Evolutionary conservation across 2,888 invertebrate species (phyloP), one percentile per base, ranked within the genome.

Genomic region (Saturnia japonica): DNA sequence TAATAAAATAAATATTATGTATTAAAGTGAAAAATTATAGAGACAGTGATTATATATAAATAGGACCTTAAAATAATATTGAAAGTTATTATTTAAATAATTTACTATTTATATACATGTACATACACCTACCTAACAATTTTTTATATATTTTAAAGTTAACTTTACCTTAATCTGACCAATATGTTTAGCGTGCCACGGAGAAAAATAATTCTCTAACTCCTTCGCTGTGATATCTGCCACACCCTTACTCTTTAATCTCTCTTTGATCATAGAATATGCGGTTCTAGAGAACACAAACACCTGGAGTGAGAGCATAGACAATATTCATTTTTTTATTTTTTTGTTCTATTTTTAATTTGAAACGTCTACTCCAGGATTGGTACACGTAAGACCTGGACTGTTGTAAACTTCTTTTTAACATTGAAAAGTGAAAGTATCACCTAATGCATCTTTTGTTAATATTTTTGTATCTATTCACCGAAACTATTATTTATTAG

Each of bases 241-340:
- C 9, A 97, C 96, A 57, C 97, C 97, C 78, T 96, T 96, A 75
- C 95, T 95, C 91, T 97, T 97, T 82, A 98, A 94, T 74, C 97
- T 89, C 81, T 97, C 97, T 94, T 97, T 97, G 87, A 98, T 97
- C 85, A 96, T 95, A 85, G 95, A 95, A 90, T 97, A 98, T 80
- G 97, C 96, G 82, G 96, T 96, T 85, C 97, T 97, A 85, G 96
- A 96, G 94, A 97, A 98, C 73, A 98, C 98, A 93, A 97, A 97
- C 76, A 98, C 97, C 97, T 97, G 95, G 74, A 95, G 95, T 88
- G 88, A 92, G 91, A 90, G 90, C 88, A 91, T 88, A 91, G 85
- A 91, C 87, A 90, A 87, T 72, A 71, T 72, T 70, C 43, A 66
- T 54, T 62, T 67, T 71, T 77, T 74, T 73, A 19, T 51, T 69